Base-by-base conservation (phyloP, 1,140 invertebrate genomes). In the Popillia japonica region DNA sequence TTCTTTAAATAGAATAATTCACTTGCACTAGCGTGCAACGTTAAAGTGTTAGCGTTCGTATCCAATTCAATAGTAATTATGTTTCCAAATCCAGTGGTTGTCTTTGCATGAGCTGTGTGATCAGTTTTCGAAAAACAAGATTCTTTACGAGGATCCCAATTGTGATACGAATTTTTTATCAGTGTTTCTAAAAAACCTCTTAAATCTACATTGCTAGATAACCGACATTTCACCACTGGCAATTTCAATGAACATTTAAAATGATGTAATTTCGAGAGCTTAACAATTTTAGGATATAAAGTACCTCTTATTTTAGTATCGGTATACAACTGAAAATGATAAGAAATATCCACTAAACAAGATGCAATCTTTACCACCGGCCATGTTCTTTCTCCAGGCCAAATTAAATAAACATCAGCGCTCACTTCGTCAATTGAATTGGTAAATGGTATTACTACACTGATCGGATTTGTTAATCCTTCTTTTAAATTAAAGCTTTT, bases 161-260 rank as follows among this genome's bases (percentile, higher is more conserved):
- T 74, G 20, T 74, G 34, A 40, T 74, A 74, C 9, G 34, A 74
- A 14, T 74, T 74, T 74, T 42, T 41, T 40, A 74, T 40, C 14
- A 74, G 3, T 4, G 40, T 41, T 42, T 74, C 14, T 9, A 74
- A 40, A 44, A 74, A 74, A n/a, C n/a, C 10, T 40, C 20, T 1
- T 6, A 40, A 22, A 14, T 74, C 34, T 40, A 14, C 3, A 41
- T 1, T 0, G 17, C 72, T 40, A 42, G 17, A 6, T 22, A 40
- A 17, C 9, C 14, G 42, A 1, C 14, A 22, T n/a, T 74, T 74
- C 10, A 40, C 3, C 42, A 44, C 8, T 41, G 27, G 72, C 17
- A 41, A 41, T 17, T 41, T 27, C 34, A 14, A 74, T 42, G 40
- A 40, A 74, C 0, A 22, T 42, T 27, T 27, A 74, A 42, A 41